phyloP scores from a whole-genome alignment of 2,888 invertebrate species.

The Adineta ricciae region DNA sequence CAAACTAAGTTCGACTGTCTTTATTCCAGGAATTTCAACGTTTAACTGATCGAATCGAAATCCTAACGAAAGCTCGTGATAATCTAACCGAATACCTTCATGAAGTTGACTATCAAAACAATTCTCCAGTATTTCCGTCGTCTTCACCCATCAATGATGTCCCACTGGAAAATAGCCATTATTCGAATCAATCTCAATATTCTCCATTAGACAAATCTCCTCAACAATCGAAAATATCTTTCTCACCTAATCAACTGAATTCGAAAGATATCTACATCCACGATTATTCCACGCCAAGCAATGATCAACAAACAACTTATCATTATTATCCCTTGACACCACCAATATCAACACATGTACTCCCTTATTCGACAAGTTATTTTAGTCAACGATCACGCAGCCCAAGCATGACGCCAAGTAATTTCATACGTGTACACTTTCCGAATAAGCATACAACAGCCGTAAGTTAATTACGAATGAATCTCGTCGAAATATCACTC shows the following conservation, averaged over 20 bases:
- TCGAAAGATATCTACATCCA: not conserved
- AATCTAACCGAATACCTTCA: constrained; percentile 13
- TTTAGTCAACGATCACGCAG: not conserved
- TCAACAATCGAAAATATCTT: not conserved
- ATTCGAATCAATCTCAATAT: not conserved
- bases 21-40: constrained; percentile 2
- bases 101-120: not conserved
- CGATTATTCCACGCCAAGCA: not conserved
- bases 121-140: not conserved
- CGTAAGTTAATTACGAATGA: not conserved
- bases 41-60: constrained; percentile 16
- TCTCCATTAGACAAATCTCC: not conserved
- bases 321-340: not conserved
- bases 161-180: not conserved
- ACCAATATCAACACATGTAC: not conserved
- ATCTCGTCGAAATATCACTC: not conserved
- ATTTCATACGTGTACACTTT: constrained; percentile 19
- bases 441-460: constrained; percentile 20
- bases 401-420: not conserved
- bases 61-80: constrained; percentile 19
- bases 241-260: not conserved
- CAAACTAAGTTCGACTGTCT: not conserved
- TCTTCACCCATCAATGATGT: not conserved
- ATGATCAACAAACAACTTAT: not conserved
- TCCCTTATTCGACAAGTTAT: not conserved